Conservation (phyloP, 1,140 invertebrate species). For the Copidosoma floridanum region DNA sequence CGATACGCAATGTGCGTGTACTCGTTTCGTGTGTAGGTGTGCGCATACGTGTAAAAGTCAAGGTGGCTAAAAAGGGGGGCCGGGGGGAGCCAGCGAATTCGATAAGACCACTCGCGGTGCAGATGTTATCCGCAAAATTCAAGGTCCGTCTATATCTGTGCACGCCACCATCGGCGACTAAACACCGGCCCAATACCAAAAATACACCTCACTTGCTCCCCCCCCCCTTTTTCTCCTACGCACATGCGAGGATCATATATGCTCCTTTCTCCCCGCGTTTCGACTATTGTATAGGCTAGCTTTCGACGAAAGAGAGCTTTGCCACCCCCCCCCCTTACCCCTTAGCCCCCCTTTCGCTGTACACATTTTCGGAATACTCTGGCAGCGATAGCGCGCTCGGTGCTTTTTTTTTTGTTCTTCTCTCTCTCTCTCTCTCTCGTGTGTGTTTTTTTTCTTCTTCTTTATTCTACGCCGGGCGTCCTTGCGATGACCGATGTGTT, state of each 20-base stretch:
- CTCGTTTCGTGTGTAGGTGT: no score
- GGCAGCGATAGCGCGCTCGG: no score
- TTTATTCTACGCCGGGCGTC: no score
- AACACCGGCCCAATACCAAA: constrained; percentile 56
- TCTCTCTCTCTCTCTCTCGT: no score
- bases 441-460: no score
- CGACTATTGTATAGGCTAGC: constrained; percentile 2
- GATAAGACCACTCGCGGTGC: constrained; percentile 56
- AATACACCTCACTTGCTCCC: constrained; percentile 47
- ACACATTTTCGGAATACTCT: constrained; percentile 16
- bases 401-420: no score
- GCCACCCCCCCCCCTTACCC: no score
- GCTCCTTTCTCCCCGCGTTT: constrained; percentile 13
- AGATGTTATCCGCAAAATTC: constrained; percentile 58
- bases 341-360: no score
- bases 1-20: no score
- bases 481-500: constrained; percentile 24
- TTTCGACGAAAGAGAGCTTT: not conserved
- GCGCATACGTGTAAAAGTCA: no score
- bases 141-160: constrained; percentile 54
- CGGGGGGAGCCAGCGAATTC: constrained; percentile 30
- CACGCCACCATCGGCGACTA: constrained; percentile 35
- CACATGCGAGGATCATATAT: no score
- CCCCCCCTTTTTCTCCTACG: constrained; percentile 5
- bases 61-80: not conserved